Conservation (phyloP, 2,888 invertebrate genomes). For the Reticulitermes lucifugus region DNA sequence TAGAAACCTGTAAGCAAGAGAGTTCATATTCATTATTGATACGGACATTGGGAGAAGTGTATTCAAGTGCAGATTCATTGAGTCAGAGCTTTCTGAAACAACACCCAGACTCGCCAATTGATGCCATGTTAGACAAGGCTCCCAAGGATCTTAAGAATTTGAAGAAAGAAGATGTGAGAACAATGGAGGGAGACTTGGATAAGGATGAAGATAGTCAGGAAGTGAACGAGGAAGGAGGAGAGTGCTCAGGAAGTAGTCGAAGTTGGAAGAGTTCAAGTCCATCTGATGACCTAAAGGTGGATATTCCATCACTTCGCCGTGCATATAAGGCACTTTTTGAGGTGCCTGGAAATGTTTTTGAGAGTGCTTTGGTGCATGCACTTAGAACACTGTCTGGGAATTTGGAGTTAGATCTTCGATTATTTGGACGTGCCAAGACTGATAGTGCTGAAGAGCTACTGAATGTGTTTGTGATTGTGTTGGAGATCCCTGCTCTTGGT, state of each 20-base stretch:
- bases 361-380: slow-evolving; percentile 79
- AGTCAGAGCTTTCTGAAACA: slow-evolving; percentile 49
- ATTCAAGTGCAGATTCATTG: slow-evolving; percentile 59
- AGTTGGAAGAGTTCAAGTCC: slow-evolving; percentile 20
- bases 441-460: slow-evolving; percentile 62
- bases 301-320: slow-evolving; percentile 77
- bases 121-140: slow-evolving; percentile 68
- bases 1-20: slow-evolving; percentile 78
- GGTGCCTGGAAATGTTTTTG: slow-evolving; percentile 64
- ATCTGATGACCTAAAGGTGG: slow-evolving; percentile 67
- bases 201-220: slow-evolving; percentile 83
- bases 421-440: slow-evolving; percentile 61
- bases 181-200: slow-evolving; percentile 83
- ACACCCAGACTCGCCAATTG: slow-evolving; percentile 64
- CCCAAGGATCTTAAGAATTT: slow-evolving; percentile 68
- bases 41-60: slow-evolving; percentile 82
- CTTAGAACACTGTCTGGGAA: slow-evolving; percentile 78
- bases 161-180: slow-evolving; percentile 79
- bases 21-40: slow-evolving; percentile 79
- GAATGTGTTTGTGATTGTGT: slow-evolving; percentile 77
- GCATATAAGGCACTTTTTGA: slow-evolving; percentile 70
- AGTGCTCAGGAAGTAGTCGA: slow-evolving; percentile 49
- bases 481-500: slow-evolving; percentile 80
- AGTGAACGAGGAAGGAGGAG: slow-evolving; percentile 60
- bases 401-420: slow-evolving; percentile 77